Evolutionary conservation across 2,888 invertebrate genomes (phyloP).

Genomic region (Cacoxenus indagator): DNA sequence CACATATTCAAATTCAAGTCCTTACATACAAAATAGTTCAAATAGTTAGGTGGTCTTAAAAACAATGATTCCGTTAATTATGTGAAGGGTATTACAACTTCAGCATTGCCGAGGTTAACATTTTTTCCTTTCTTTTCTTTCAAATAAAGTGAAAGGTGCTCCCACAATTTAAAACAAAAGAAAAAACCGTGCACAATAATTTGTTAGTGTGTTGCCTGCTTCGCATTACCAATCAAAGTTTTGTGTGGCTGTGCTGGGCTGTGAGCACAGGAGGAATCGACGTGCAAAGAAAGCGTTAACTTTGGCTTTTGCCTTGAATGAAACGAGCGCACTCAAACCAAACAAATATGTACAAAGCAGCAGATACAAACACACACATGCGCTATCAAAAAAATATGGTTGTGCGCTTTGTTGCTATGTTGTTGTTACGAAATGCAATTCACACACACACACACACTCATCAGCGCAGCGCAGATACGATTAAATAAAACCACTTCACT

Average conservation of each 20-base stretch:
- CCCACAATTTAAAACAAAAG: slow-evolving; percentile 57
- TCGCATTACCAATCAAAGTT: slow-evolving; percentile 20
- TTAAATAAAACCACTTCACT: not conserved
- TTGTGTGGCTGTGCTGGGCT: not conserved
- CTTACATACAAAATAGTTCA: no score
- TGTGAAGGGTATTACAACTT: no score
- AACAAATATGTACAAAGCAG: not conserved
- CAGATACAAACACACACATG: not conserved
- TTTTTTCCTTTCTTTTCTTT: slow-evolving; percentile 34
- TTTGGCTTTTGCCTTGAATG: no score
- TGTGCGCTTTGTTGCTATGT: no score
- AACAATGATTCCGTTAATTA: no score
- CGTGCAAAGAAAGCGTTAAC: not conserved
- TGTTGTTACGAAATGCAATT: no score
- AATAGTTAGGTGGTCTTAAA: no score
- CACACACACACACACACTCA: not conserved
- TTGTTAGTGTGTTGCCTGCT: slow-evolving; percentile 19
- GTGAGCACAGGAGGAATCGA: not conserved
- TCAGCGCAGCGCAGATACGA: not conserved
- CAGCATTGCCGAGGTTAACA: no score
- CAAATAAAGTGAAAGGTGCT: slow-evolving; percentile 65
- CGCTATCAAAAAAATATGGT: no score
- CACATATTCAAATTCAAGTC: no score
- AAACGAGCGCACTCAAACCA: not conserved
- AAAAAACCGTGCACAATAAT: no score